Conservation (phyloP, 2,888 invertebrate species). For the Rambutsinella grinnellia region DNA sequence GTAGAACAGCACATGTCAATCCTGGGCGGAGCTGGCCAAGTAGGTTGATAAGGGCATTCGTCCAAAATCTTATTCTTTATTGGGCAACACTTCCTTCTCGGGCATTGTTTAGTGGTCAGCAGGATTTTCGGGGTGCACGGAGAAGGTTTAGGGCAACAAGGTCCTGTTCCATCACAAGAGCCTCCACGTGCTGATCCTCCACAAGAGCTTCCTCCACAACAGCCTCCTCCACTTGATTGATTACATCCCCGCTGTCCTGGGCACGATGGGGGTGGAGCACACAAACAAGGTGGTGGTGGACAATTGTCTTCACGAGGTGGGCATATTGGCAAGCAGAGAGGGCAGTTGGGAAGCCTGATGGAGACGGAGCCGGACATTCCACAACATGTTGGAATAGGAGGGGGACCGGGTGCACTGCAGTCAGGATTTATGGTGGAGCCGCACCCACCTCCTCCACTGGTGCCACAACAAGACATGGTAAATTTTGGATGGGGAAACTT, state of each 20-base stretch:
- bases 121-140: conserved; percentile 32
- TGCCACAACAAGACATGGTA: conserved; percentile 25
- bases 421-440: background rate
- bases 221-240: conserved; percentile 9
- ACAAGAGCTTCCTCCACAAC: conserved; percentile 21
- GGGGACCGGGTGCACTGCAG: conserved; percentile 7
- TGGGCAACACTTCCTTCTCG: conserved; percentile 34
- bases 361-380: conserved; percentile 34
- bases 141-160: conserved; percentile 6
- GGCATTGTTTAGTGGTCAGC: conserved; percentile 28
- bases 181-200: conserved; percentile 19
- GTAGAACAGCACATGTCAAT: conserved; percentile 50
- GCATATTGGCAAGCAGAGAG: conserved; percentile 33
- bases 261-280: conserved; percentile 25
- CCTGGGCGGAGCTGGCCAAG: conserved; percentile 49
- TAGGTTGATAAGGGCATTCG: conserved; percentile 31
- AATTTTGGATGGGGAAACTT: background rate
- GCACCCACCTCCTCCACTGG: conserved; percentile 6
- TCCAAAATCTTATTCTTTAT: conserved; percentile 1
- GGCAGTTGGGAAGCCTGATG: conserved; percentile 16
- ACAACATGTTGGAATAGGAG: conserved; percentile 34
- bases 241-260: background rate
- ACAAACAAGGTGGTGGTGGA: conserved; percentile 11
- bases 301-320: conserved; percentile 24
- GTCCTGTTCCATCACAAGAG: conserved; percentile 15